Evolutionary conservation across 2,113 vertebrate species (phyloP).

Genomic region (Chauna torquata): DNA sequence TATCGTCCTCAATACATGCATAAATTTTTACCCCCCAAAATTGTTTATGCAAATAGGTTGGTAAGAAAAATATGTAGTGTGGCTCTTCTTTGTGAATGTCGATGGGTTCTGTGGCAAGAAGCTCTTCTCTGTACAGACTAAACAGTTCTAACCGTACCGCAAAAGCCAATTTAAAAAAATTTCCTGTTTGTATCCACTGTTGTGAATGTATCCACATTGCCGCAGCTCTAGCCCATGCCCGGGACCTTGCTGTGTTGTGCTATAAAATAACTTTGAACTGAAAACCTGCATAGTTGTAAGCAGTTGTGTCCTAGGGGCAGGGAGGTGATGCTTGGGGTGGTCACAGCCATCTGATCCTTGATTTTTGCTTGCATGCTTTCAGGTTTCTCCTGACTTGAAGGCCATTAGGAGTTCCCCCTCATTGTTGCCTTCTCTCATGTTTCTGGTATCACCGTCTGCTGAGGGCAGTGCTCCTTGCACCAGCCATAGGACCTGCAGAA

Average conservation of each 20-base stretch:
- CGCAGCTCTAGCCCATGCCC: neutral
- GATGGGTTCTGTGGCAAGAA: neutral
- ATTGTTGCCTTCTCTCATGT: neutral
- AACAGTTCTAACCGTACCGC: neutral
- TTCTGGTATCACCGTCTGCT: neutral
- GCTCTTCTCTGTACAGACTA: neutral
- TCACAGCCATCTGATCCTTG: neutral
- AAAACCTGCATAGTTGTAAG: neutral
- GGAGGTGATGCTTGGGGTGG: neutral
- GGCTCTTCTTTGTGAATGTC: neutral
- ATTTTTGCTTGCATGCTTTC: neutral
- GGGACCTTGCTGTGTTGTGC: neutral
- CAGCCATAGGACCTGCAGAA: neutral
- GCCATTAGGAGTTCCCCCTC: accelerated
- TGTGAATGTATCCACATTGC: neutral
- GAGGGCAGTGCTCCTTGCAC: neutral
- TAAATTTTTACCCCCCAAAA: neutral
- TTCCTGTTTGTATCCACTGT: neutral
- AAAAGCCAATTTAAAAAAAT: neutral
- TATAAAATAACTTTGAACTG: too few species aligned
- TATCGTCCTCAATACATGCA: neutral
- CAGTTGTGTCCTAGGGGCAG: neutral
- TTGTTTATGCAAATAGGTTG: neutral
- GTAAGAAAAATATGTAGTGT: neutral
- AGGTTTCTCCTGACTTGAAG: neutral